Base-by-base conservation (phyloP, 2,888 invertebrate species). In the Tipula confusa region DNA sequence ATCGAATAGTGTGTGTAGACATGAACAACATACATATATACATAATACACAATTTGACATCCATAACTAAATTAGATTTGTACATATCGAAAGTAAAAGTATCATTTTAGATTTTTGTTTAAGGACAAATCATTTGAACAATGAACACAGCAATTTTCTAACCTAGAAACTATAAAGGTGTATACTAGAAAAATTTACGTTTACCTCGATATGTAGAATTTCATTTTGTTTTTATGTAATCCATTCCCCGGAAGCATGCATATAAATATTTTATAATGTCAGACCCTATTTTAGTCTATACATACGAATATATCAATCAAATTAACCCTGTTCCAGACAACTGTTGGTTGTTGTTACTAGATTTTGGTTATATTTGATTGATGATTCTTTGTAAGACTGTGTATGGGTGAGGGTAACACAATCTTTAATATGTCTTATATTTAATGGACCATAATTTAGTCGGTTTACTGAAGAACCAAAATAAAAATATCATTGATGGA, bases 81-180 rank as follows among this genome's bases (percentile, higher is more conserved):
- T 5, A 13, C 13, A 43, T 3, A 43, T n/a, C 15, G 43, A 64
- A 64, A 64, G 64, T 64, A 64, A 64, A 64, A 64, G 64, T 64
- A 7, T 9, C 64, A 64, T 43, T n/a, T 64, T 64, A 64, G 64
- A 64, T 64, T 43, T 64, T 24, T n/a, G n/a, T n/a, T 64, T 64
- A 64, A 64, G 64, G 64, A 64, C 64, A 64, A 64, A 64, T 64
- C 64, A n/a, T 64, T 24, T 64, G n/a, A 64, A 64, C 64, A 64
- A 64, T 64, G 64, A 64, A 9, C 64, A 64, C 64, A 64, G 64
- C 11, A 64, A 64, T 64, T 64, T 64, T 64, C 64, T 64, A 64
- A 64, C 64, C 64, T 64, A 64, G 64, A 64, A 64, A 64, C 18
- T 64, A 24, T 11, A 64, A 64, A n/a, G n/a, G n/a, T n/a, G n/a